Evolutionary conservation across 2,113 vertebrate genomes (phyloP), one percentile per base, ranked within the genome.

Genomic region (Rhegmatorhina hoffmannsi): DNA sequence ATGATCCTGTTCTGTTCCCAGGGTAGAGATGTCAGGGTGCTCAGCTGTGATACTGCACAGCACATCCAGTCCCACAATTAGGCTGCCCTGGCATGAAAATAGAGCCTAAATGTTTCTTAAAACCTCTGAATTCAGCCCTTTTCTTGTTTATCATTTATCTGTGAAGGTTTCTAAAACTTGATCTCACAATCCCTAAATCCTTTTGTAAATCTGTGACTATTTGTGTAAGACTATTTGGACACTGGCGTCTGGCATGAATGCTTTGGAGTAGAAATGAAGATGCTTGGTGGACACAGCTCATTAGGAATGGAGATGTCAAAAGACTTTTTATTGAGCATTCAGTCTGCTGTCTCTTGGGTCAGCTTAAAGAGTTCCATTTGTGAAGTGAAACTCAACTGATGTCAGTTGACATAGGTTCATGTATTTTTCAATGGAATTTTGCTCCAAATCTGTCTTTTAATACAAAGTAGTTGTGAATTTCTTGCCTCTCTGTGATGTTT

Each of bases 361-460:
- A 89, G 33, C 72, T 78, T 78, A n/a, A 81, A 90, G 60, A 84
- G n/a, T 84, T 93, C 47, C 55, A 8, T 84, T 92, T 68, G 34
- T 78, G 76, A 84, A 81, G 18, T 92, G 91, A 90, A 95, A 78
- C 29, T 79, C 62, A 58, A 1, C 78, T 86, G 78, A 83, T 82
- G 47, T 84, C 68, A 80, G 47, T 72, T 17, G 13, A 52, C 38
- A 68, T 26, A 77, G 16, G 31, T 86, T 87, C 67, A 72, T 88
- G 34, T 80, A 53, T 90, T 93, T 93, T 92, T 96, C 64, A 83
- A 25, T 38, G n/a, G 33, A 66, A 34, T 90, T 87, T 94, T 91
- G 25, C 44, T 94, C 74, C 85, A 91, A 94, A 85, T 87, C 53
- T 17, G 31, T 84, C 70, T 75, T 89, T 62, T 68, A 89, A 73